A percentile compares a stretch with the other conserved stretches of the same genome.
Conservation (phyloP, 2,113 vertebrate species). For the Sander lucioperca region DNA sequence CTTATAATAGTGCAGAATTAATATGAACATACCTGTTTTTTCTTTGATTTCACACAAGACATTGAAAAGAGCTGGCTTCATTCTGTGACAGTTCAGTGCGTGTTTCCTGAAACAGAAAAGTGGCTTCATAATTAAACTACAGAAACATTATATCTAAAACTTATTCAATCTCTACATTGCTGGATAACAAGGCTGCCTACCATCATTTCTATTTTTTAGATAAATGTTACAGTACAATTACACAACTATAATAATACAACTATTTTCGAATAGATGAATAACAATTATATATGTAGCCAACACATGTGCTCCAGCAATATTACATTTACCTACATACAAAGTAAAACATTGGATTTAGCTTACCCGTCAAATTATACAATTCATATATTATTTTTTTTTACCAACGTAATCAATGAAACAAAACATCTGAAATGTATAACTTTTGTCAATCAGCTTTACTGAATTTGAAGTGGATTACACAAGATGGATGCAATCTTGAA, state of each 20-base stretch:
- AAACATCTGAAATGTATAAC: background rate
- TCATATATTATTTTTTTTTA: background rate
- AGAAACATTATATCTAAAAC: background rate
- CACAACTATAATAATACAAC: background rate
- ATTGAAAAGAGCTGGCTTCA: conserved; percentile 99
- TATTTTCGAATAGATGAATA: background rate
- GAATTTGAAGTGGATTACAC: background rate
- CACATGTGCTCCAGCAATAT: background rate
- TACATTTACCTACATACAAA: background rate
- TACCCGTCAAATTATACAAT: background rate
- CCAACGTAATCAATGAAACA: background rate
- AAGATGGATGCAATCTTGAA: conserved; percentile 1
- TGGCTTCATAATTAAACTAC: conserved; percentile 31
- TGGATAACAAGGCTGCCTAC: background rate
- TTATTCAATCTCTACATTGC: background rate
- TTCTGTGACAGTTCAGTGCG: conserved; percentile 98
- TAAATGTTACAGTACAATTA: background rate
- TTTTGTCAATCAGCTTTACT: background rate
- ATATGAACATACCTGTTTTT: conserved; percentile 93
- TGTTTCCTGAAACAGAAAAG: conserved; percentile 93
- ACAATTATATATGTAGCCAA: background rate
- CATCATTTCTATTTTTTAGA: background rate
- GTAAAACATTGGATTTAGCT: background rate
- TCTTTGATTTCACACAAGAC: conserved; percentile 99
- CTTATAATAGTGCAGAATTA: background rate